Base-by-base conservation (phyloP, 2,113 vertebrate species). In the Apodemus speciosus region DNA sequence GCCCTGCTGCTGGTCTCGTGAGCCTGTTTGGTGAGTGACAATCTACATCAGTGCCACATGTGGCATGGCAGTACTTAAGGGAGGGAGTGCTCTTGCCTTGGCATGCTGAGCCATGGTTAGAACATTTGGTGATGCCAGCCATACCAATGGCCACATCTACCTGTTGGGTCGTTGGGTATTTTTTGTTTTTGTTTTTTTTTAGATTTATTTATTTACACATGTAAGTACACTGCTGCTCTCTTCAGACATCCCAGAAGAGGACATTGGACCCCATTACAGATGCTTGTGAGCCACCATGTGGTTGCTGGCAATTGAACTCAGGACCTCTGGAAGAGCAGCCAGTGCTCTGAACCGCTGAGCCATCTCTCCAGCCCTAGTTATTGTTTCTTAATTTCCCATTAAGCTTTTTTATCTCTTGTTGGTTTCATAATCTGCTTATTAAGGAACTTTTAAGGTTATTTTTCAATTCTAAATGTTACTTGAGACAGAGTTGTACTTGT, bases 351-450 rank as follows among this genome's bases (percentile, higher is more conserved):
- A 32, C 27, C 1, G 3, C 62, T 32, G 62, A 66, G 62, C 62
- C 62, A 14, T 66, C 62, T 64, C 62, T 66, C 30, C 27, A 62
- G 60, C 60, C 25, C 25, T 27, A 30, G 60, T 25, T 62, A 3
- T 11, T 86, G 13, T 93, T 51, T 94, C 76, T 88, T 79, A 60
- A 64, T 90, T 18, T 92, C 69, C 46, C 35, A 9, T 38, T 68
- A 18, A 90, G 72, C 89, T 92, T 85, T 35, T 76, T 71, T 84
- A 51, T 32, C 30, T 8, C 15, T 38, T 43, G 53, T 43, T 92
- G 46, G 30, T 73, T 68, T 89, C 76, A 56, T 58, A 66, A 72
- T 64, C 35, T 76, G 16, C 25, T 56, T 3, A 35, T 35, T 85
- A 90, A 40, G 72, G 69, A 79, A 64, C 46, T 83, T 62, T 20